Evolutionary conservation across 1,140 invertebrate genomes (phyloP).

Genomic region (Penaeus indicus): DNA sequence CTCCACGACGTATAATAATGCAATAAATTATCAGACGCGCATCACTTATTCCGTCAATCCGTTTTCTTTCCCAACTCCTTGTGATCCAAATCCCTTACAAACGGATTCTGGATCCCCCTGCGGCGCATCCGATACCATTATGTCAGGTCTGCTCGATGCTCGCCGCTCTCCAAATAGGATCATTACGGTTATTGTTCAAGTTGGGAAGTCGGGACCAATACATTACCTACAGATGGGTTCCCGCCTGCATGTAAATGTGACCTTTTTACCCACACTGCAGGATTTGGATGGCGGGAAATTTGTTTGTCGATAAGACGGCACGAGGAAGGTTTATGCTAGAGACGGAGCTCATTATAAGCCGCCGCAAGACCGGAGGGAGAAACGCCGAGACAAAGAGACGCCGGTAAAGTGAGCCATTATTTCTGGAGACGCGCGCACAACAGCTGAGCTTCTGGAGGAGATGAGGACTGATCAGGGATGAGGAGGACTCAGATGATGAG

Average conservation of each 20-base stretch:
- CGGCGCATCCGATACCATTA: slow-evolving; percentile 58
- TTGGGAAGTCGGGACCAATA: slow-evolving; percentile 62
- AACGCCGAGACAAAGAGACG: slow-evolving; percentile 50
- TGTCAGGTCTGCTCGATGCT: slow-evolving; percentile 60
- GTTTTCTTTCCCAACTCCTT: slow-evolving; percentile 51
- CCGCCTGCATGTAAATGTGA: slow-evolving; percentile 63
- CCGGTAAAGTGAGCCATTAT: slow-evolving; percentile 62
- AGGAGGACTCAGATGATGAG: slow-evolving; percentile 46
- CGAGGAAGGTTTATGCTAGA: slow-evolving; percentile 58
- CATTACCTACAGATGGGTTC: slow-evolving; percentile 61
- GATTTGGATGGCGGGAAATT: slow-evolving; percentile 62
- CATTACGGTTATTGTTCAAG: slow-evolving; percentile 64
- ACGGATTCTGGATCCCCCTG: slow-evolving; percentile 56
- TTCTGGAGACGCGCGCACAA: slow-evolving; percentile 50
- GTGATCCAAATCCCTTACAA: slow-evolving; percentile 61
- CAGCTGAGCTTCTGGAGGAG: slow-evolving; percentile 58
- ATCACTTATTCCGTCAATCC: slow-evolving; percentile 60
- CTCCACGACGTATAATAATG: slow-evolving; percentile 42
- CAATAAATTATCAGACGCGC: slow-evolving; percentile 56
- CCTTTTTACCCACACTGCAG: slow-evolving; percentile 61
- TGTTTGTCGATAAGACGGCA: slow-evolving; percentile 60
- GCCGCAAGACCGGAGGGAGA: slow-evolving; percentile 44
- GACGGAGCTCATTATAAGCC: slow-evolving; percentile 61
- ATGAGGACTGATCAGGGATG: slow-evolving; percentile 59
- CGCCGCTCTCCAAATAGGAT: slow-evolving; percentile 60